Conservation (phyloP, 2,797 vertebrate species). For the Otus scops region DNA sequence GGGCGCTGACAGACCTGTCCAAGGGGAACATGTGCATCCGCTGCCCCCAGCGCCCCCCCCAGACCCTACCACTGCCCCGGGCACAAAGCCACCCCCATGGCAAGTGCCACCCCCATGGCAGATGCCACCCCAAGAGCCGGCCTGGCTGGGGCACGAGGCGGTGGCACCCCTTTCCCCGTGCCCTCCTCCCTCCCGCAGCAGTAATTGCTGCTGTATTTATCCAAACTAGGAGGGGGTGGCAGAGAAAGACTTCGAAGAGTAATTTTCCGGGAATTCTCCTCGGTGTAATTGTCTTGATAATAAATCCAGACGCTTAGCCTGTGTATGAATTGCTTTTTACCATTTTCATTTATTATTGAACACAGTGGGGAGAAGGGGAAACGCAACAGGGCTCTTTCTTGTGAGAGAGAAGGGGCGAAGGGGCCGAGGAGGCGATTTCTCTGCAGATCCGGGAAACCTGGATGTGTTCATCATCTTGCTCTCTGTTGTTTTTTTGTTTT, state of each 20-base stretch:
- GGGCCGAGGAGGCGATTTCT: constrained; percentile 36
- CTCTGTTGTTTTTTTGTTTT: no score
- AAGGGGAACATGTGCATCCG: accelerated
- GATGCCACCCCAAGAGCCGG: not conserved
- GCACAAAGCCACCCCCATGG: not conserved
- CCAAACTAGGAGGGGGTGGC: constrained; percentile 58
- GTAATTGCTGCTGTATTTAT: constrained; percentile 47
- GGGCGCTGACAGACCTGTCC: accelerated
- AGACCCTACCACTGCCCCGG: accelerated
- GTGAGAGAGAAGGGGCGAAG: constrained; percentile 46
- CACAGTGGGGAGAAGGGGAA: constrained; percentile 60
- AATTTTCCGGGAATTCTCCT: constrained; percentile 55
- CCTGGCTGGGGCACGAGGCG: not conserved
- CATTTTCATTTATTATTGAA: constrained; percentile 73
- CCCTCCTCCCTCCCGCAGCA: not conserved
- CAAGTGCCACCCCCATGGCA: not conserved
- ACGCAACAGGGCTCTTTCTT: constrained; percentile 56
- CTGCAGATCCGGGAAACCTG: constrained; percentile 47
- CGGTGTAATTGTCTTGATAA: constrained; percentile 51
- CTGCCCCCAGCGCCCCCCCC: not conserved
- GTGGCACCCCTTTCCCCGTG: not conserved
- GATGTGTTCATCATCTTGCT: not conserved
- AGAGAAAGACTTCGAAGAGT: constrained; percentile 61
- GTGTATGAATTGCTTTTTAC: constrained; percentile 53
- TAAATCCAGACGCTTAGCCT: constrained; percentile 43